These are phyloP conservation scores for Teleiodes luculella DNA, from an alignment of 2,888 invertebrate genomes.

Conservation along the genomic window DNA sequence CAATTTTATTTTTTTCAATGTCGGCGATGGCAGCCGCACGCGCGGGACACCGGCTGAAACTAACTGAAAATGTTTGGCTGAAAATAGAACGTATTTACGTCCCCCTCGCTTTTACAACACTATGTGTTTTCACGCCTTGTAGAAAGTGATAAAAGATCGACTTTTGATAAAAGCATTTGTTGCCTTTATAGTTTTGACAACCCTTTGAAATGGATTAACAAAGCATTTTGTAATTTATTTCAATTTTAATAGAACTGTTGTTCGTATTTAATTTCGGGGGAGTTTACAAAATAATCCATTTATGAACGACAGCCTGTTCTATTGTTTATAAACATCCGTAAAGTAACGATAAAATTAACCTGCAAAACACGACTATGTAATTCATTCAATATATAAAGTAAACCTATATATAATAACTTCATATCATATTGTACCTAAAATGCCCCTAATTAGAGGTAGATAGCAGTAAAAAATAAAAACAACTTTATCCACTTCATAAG, in stretches of 20 bases:
- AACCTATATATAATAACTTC: too few species aligned
- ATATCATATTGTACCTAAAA: too few species aligned
- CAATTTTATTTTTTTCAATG: slow-evolving; percentile 23
- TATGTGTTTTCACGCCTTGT: slow-evolving; percentile 37
- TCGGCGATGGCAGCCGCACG: slow-evolving; percentile 50
- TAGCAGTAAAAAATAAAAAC: too few species aligned
- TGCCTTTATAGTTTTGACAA: not conserved
- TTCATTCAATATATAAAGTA: too few species aligned
- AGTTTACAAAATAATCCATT: too few species aligned
- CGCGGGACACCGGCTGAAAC: slow-evolving; percentile 61
- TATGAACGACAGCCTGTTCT: too few species aligned
- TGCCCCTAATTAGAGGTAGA: too few species aligned
- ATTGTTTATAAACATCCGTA: not conserved
- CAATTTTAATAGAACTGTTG: too few species aligned
- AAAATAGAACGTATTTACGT: slow-evolving; percentile 65
- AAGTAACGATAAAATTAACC: not conserved
- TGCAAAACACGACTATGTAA: not conserved
- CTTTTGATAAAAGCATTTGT: slow-evolving; percentile 13
- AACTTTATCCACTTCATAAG: not conserved
- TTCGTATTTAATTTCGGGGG: too few species aligned
- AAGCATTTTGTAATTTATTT: not conserved
- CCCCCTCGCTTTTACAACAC: slow-evolving; percentile 47
- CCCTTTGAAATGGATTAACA: not conserved
- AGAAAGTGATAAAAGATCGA: slow-evolving; percentile 18
- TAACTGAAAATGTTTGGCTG: slow-evolving; percentile 71